These are phyloP conservation scores for Tetraneura akinire DNA, from an alignment of 1,140 invertebrate species.

Conservation along the genomic window DNA sequence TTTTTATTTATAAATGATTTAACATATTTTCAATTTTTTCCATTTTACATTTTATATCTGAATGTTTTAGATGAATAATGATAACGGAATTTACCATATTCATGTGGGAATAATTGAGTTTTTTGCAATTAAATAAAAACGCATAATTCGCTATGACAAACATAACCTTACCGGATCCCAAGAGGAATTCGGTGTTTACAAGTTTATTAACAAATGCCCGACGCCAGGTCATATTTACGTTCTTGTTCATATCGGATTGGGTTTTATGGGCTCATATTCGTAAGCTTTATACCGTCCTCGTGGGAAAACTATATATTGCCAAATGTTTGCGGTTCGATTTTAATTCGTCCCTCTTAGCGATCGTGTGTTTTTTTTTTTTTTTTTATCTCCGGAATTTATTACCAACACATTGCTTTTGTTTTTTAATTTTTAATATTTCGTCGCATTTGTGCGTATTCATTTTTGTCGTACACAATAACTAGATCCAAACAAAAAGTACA, in stretches of 20 bases:
- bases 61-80: too few species aligned
- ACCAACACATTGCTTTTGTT: neutral
- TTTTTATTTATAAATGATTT: too few species aligned
- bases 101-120: slow-evolving; percentile 1
- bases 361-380: slow-evolving; percentile 23
- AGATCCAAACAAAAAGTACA: neutral
- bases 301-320: slow-evolving; percentile 24
- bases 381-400: neutral
- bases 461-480: neutral
- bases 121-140: slow-evolving; percentile 36
- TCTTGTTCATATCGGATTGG: slow-evolving; percentile 34
- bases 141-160: slow-evolving; percentile 33
- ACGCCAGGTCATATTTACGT: slow-evolving; percentile 44
- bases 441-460: too few species aligned
- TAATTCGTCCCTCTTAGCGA: slow-evolving; percentile 36
- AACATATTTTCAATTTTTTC: too few species aligned
- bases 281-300: slow-evolving; percentile 29
- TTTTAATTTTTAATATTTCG: neutral
- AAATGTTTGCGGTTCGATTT: slow-evolving; percentile 46
- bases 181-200: slow-evolving; percentile 22
- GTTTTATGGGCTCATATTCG: slow-evolving; percentile 47
- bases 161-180: slow-evolving; percentile 11
- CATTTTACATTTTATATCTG: too few species aligned
- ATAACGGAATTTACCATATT: neutral
- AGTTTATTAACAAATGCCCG: slow-evolving; percentile 32